Conservation (phyloP, 2,888 invertebrate genomes). For the Mythimna pallens region DNA sequence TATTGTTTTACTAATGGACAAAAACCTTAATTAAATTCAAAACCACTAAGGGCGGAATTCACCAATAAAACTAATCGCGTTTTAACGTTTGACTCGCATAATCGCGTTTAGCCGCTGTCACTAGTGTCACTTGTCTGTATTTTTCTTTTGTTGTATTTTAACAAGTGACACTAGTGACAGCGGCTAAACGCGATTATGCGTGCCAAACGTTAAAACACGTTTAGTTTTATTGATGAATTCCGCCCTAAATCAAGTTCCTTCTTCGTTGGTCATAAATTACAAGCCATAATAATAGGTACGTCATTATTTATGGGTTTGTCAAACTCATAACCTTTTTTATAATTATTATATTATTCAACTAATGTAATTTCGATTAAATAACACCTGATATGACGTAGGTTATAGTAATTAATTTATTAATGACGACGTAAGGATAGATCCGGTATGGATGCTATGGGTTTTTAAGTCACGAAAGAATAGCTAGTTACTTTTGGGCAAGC, state of each 20-base stretch:
- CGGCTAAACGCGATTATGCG: too few relatives aligned
- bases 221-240: too few relatives aligned
- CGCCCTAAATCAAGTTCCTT: background rate
- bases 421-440: conserved; percentile 1
- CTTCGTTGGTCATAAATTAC: background rate
- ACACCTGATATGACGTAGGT: conserved; percentile 3
- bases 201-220: too few relatives aligned
- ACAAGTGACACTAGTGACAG: too few relatives aligned
- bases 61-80: too few relatives aligned
- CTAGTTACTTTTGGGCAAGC: too few relatives aligned
- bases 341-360: background rate
- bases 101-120: too few relatives aligned
- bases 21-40: background rate
- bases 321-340: background rate
- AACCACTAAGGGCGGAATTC: too few relatives aligned
- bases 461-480: too few relatives aligned
- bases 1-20: background rate
- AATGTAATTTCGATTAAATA: background rate
- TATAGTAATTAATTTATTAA: background rate
- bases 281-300: background rate
- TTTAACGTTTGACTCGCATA: too few relatives aligned
- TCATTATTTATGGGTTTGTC: background rate
- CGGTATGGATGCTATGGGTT: background rate
- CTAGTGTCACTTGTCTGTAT: too few relatives aligned
- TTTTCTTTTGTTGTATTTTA: too few relatives aligned